Base-by-base conservation (phyloP, 2,113 vertebrate genomes). In the Mellivora capensis region DNA sequence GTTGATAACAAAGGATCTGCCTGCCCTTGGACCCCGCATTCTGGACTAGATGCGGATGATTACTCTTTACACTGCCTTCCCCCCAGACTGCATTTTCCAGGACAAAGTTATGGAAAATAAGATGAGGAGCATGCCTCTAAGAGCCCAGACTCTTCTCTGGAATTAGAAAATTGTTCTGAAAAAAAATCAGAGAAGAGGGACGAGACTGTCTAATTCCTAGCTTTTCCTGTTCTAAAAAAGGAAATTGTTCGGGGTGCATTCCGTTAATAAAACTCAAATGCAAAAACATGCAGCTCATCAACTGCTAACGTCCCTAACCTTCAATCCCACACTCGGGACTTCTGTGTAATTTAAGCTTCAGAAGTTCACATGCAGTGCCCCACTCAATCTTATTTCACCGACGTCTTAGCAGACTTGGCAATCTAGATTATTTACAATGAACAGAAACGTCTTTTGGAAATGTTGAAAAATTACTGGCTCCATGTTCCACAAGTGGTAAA, bases 81-180 rank as follows among this genome's bases (percentile, higher is more conserved):
- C 47, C 71, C 47, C 9, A 96, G 96, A 83, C 67, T 88, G 74
- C 49, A 86, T 86, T 98, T 97, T 97, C 85, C 91, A 97, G 77
- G 91, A 94, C 76, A 96, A 74, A 91, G 86, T 88, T 91, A 89
- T 54, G 94, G 97, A 94, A 97, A 97, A 95, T 94, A 85, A 89
- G 89, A 97, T 39, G 85, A 77, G 39, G 44, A 69, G 67, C 62
- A 76, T 31, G 64, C 47, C 82, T 91, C 87, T 59, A 31, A 80
- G 47, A 77, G 67, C 18, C 71, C 88, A 61, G 37, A n/a, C 54
- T 92, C 61, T 64, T 54, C 80, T 91, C 72, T 93, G 88, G 64
- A 97, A 94, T 80, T 88, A 54, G n/a, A 96, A 87, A 93, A 87
- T 29, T 49, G 3, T 71, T 77, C 57, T 85, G 74, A 47, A 91